A percentile compares a stretch with the other conserved stretches of the same genome.
Conservation (phyloP, 2,888 invertebrate genomes). For the Campopleginae sp. region DNA sequence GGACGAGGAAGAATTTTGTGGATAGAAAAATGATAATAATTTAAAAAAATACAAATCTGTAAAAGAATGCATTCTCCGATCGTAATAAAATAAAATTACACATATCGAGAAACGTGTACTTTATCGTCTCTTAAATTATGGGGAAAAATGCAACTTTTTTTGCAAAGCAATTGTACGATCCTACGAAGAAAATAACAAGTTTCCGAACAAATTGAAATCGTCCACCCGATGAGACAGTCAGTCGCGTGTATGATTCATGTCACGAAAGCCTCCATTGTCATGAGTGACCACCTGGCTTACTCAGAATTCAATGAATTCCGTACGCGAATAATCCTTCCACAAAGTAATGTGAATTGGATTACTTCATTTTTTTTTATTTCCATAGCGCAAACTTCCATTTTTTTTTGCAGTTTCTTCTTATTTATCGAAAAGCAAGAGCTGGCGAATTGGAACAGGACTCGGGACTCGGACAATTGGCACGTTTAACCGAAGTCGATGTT, state of each 20-base stretch:
- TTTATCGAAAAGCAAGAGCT: slow-evolving; percentile 95
- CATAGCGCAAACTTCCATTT: background rate
- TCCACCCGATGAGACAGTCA: slow-evolving; percentile 29
- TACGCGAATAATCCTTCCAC: slow-evolving; percentile 34
- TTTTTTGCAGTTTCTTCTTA: slow-evolving; percentile 87
- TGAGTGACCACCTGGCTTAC: slow-evolving; percentile 56
- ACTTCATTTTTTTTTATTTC: slow-evolving; percentile 29
- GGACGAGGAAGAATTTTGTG: background rate
- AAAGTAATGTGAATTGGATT: background rate
- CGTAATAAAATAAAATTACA: slow-evolving; percentile 1
- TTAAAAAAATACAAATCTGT: no score
- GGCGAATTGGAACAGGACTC: slow-evolving; percentile 95
- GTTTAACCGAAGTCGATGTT: slow-evolving; percentile 95
- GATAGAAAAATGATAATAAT: background rate
- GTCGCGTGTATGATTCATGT: slow-evolving; percentile 58
- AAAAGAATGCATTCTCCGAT: background rate
- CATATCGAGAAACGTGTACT: background rate
- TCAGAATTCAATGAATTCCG: slow-evolving; percentile 53
- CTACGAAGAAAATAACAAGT: slow-evolving; percentile 22
- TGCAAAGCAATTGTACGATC: slow-evolving; percentile 6
- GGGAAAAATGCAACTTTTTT: background rate
- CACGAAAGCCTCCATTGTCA: slow-evolving; percentile 50
- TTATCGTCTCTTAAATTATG: background rate
- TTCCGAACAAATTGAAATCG: slow-evolving; percentile 26
- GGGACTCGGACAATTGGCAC: slow-evolving; percentile 93